Base-by-base conservation (phyloP, 2,888 invertebrate genomes). In the Morinoia aosen region DNA sequence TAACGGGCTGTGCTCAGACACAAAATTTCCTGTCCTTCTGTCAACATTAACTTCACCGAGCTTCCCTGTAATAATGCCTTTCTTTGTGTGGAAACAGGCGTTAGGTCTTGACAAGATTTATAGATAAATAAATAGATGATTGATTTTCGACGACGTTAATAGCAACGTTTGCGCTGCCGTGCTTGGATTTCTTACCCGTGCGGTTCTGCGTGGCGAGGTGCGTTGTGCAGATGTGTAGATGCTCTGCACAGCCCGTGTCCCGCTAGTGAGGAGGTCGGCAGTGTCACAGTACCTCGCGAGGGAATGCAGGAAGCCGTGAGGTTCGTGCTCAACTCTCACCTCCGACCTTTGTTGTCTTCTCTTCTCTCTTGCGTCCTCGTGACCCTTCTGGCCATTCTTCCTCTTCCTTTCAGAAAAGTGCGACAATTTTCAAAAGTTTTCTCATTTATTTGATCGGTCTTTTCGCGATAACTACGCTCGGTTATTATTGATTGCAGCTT, bases 321-420 rank as follows among this genome's bases (percentile, higher is more conserved):
- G 91, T 7, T 48, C 57, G 40, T 57, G 57, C 40, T 39, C 48
- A 39, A 19, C 91, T 91, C 91, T 57, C 91, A 91, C 91, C 91
- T 91, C 48, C 91, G 56, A 56, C 91, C 91, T 57, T 57, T 91
- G 56, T 57, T 91, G 56, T 57, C 91, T 48, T 90, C 90, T 48
- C 88, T n/a, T 88, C n/a, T 12, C 57, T 93, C 0, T 57, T 57
- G 40, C 25, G 57, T 56, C 48, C 33, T 57, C 19, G 57, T 57
- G n/a, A 16, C 56, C 12, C 93, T 57, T 57, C 93, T 39, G 57
- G 93, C 57, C 56, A 16, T 57, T 57, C 57, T 58, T 56, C 5
- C 58, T 58, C 76, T 76, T 76, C 76, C 76, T 76, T 2, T 76
- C 76, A 7, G 2, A 76, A 61, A 76, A 76, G 10, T 76, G 76